Conservation (phyloP, 2,113 vertebrate species). For the Benitochromis conjunctus region DNA sequence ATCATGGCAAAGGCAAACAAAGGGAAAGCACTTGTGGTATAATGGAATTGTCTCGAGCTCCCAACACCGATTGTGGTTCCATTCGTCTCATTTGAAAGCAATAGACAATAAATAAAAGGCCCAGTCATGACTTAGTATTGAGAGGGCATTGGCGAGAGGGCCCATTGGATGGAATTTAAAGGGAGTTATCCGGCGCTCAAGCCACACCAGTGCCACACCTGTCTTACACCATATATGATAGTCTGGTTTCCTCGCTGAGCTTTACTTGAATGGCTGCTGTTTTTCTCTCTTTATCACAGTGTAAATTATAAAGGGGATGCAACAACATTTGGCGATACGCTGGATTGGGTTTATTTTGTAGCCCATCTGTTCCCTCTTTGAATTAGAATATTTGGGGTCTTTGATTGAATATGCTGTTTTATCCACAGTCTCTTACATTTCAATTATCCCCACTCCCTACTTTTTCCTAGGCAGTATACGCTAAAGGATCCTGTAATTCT, state of each 20-base stretch:
- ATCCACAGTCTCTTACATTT: conserved; percentile 2
- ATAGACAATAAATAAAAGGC: neutral
- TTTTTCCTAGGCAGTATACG: neutral
- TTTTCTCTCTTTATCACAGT: neutral
- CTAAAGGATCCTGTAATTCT: neutral
- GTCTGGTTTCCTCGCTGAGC: neutral
- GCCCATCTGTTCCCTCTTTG: conserved; percentile 29
- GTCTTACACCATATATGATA: neutral
- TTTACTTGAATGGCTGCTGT: neutral
- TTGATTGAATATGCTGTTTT: conserved; percentile 42
- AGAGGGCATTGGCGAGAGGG: neutral
- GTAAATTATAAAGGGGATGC: neutral
- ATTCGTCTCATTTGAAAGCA: neutral
- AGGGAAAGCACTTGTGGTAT: neutral
- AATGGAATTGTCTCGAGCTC: neutral
- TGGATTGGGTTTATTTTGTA: conserved; percentile 7
- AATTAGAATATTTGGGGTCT: neutral
- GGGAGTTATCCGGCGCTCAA: neutral
- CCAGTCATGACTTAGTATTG: neutral
- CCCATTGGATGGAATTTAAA: neutral
- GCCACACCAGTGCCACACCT: neutral
- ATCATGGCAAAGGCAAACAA: neutral
- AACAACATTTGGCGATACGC: neutral
- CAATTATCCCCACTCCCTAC: neutral
- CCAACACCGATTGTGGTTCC: neutral